Evolutionary conservation across 2,797 vertebrate genomes (phyloP), one percentile per base, ranked within the genome.

Genomic region (Myotis planiceps): DNA sequence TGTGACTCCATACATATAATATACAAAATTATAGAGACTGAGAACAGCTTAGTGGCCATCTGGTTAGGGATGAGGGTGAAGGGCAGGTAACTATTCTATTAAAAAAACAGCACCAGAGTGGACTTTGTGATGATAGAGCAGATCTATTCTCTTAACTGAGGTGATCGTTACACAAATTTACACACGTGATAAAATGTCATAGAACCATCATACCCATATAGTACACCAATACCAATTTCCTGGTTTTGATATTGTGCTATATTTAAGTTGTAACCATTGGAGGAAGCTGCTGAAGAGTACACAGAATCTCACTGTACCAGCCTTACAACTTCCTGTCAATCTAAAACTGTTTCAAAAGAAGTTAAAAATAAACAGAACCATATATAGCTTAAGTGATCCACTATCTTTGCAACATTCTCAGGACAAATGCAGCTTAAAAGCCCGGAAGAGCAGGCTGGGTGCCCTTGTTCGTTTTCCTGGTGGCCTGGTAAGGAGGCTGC

Each of bases 281-380:
- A 19, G 19, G 42, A 91, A 32, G 6, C 29, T 47, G n/a, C 16
- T 27, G 23, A 91, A 65, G 14, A 32, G 25, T 37, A 39, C 25
- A 68, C 10, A 39, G 18, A 25, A 39, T 9, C 18, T 58, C 53
- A 23, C 66, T 53, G 47, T 58, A 71, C 66, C 63, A 25, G 32
- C 18, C 45, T 74, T 39, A 49, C 45, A 58, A 90, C 76, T 92
- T 92, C 4, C n/a, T 27, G 18, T 80, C 71, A 15, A 34, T 18
- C 63, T 69, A 42, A 49, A 55, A 45, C 55, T 90, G 92, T 80
- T 90, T 93, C 72, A 66, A 81, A 92, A 74, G 60, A 60, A 49
- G 14, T 82, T 92, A 58, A 51, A 82, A 80, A 42, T 66, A 79
- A 92, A 83, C 6, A 79, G 80, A 63, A 76, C 63, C 34, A 15